Base-by-base conservation (phyloP, 2,888 invertebrate species). In the Drosophila algonquin region DNA sequence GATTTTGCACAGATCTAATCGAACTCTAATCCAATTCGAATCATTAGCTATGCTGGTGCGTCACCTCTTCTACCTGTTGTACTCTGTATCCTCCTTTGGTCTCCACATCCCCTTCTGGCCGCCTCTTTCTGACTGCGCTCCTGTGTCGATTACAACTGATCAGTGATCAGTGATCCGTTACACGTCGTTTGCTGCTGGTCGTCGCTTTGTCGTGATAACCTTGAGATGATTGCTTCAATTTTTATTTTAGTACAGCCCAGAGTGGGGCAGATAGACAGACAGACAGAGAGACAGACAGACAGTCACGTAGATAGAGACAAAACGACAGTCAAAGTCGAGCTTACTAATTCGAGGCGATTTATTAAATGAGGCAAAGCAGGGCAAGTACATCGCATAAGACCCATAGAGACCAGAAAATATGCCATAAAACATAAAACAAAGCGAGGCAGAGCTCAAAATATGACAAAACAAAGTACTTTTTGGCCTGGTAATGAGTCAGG, bases 151-250 rank as follows among this genome's bases (percentile, higher is more conserved):
- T 70, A 69, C 61, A 69, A 68, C 58, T 74, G 85, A 89, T 80
- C 87, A 85, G 87, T 88, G 87, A 89, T 80, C 87, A 85, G 87
- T 88, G 87, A 89, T 80, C 87, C 87, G 87, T 88, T 89, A 84
- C 85, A 81, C 63, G 79, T 73, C 63, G 73, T 63, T 71, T 48
- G 73, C 56, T 57, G 55, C 48, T 72, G 52, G 57, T 46, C 40
- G 53, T 63, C n/a, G 40, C 59, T 71, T 65, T 63, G 84, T 89
- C 90, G 87, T 89, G 89, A 79, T 83, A 86, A 89, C 90, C 90
- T 90, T 90, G 89, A 84, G 81, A 79, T 77, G 90, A 88, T 88
- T 87, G 77, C 82, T 81, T 84, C 75, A 80, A 76, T 81, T 83
- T 14, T 81, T 72, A 72, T 63, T 73, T 40, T 40, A 40, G 40